Percentiles rank a stretch among this genome's conserved stretches.
These are phyloP conservation scores for Agonopterix alstromeriana DNA, from an alignment of 2,888 invertebrate genomes.

Conservation along the genomic window DNA sequence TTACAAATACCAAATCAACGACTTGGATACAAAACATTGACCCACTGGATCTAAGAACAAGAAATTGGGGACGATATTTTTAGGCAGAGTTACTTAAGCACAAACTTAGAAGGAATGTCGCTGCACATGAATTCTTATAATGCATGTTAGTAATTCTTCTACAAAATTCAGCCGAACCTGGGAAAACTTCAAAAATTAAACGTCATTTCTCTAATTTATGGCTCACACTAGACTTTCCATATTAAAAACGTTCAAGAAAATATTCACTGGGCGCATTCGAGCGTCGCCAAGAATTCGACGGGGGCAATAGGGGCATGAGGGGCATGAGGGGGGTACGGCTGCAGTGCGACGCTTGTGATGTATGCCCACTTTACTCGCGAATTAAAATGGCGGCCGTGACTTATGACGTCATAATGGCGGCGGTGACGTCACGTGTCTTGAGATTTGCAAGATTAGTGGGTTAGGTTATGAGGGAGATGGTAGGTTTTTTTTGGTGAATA, in stretches of 20 bases:
- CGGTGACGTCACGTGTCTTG: neutral
- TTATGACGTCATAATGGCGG: conserved; percentile 41
- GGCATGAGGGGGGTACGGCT: conserved; percentile 4
- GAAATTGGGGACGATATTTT: too few species aligned
- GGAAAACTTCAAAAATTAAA: conserved; percentile 4
- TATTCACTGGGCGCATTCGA: neutral
- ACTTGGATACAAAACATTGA: too few species aligned
- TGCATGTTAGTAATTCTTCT: too few species aligned
- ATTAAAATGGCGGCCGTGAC: conserved; percentile 47
- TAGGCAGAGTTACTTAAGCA: too few species aligned
- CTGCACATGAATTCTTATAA: neutral
- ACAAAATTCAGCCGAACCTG: too few species aligned
- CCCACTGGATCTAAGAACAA: too few species aligned
- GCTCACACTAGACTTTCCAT: conserved; percentile 6
- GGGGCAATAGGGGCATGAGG: conserved; percentile 6
- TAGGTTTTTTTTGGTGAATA: too few species aligned
- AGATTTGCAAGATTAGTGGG: too few species aligned
- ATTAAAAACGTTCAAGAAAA: conserved; percentile 7
- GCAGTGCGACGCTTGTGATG: conserved; percentile 27
- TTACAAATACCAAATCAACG: too few species aligned
- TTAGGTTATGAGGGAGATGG: too few species aligned
- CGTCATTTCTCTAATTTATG: conserved; percentile 7
- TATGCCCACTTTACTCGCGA: conserved; percentile 46
- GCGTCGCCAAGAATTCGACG: conserved; percentile 39
- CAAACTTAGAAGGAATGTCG: neutral